Percentiles rank a stretch among this genome's conserved stretches.
phyloP scores from a whole-genome alignment of 2,797 vertebrate genomes.

The Darevskia mixta region DNA sequence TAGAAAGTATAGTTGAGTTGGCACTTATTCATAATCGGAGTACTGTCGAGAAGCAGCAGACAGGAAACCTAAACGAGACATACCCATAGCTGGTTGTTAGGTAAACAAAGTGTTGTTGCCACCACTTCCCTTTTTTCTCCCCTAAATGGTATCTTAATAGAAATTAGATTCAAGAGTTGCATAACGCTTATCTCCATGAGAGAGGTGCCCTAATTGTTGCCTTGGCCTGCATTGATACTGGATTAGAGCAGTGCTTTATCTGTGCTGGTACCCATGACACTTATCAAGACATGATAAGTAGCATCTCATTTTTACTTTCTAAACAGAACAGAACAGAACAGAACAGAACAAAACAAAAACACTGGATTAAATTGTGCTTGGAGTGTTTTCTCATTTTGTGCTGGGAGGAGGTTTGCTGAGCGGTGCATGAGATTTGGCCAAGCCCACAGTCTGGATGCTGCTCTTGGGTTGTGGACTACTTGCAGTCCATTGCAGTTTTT shows the following conservation, averaged over 20 bases:
- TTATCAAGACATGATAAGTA: no score
- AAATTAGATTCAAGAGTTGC: constrained; percentile 29
- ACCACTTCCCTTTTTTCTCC: neutral
- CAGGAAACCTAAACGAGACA: constrained; percentile 51
- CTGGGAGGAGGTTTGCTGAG: neutral
- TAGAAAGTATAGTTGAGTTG: constrained; percentile 3
- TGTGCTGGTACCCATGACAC: no score
- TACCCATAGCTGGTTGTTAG: constrained; percentile 23
- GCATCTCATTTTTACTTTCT: no score
- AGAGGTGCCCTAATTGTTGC: no score
- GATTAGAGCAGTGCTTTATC: no score
- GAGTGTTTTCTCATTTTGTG: neutral
- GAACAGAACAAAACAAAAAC: no score
- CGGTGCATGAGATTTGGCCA: neutral
- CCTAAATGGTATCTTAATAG: constrained; percentile 16
- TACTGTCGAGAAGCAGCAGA: constrained; percentile 21
- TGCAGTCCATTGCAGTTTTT: neutral
- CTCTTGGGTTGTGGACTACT: no score
- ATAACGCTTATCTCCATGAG: no score
- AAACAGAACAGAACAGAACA: no score
- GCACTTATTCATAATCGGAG: constrained; percentile 11
- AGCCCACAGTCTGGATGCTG: no score
- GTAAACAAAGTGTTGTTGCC: constrained; percentile 16
- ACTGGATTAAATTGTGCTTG: no score
- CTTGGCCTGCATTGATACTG: no score